These are phyloP conservation scores for Drosophila navojoa DNA, from an alignment of 1,140 invertebrate species.

Conservation along the genomic window DNA sequence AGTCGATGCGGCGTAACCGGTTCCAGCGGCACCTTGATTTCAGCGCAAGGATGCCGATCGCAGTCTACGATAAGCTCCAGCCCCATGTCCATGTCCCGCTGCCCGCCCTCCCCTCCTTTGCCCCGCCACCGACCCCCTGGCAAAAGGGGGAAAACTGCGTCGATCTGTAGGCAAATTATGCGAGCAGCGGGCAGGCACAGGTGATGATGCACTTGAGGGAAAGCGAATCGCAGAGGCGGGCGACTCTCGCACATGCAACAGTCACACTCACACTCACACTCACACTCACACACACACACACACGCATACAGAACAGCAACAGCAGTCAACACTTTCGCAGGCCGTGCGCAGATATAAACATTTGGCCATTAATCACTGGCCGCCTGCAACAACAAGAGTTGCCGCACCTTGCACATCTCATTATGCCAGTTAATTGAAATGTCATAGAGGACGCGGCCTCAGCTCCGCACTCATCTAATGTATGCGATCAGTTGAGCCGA, in stretches of 20 bases:
- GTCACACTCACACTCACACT: neutral
- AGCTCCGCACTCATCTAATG: neutral
- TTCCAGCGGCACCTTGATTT: conserved; percentile 56
- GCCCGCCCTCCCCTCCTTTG: too few relatives aligned
- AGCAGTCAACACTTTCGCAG: conserved; percentile 53
- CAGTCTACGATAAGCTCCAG: conserved; percentile 30
- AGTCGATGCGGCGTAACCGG: conserved; percentile 40
- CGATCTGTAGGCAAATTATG: conserved; percentile 53
- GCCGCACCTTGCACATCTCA: conserved; percentile 43
- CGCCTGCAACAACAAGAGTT: conserved; percentile 46
- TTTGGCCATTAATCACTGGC: conserved; percentile 53
- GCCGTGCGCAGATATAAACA: conserved; percentile 35
- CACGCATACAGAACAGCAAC: neutral
- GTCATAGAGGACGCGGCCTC: conserved; percentile 25
- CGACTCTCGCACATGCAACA: neutral
- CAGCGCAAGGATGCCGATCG: conserved; percentile 48
- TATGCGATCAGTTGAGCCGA: neutral
- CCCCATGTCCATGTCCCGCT: neutral
- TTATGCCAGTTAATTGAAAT: conserved; percentile 58
- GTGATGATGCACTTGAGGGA: conserved; percentile 12
- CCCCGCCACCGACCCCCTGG: neutral
- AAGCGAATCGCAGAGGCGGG: conserved; percentile 1
- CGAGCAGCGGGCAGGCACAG: conserved; percentile 20
- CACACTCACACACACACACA: neutral
- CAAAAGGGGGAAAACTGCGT: conserved; percentile 1